A percentile compares a stretch with the other conserved stretches of the same genome.
Evolutionary conservation across 1,140 invertebrate species (phyloP).

Genomic region (Cydia pomonella): DNA sequence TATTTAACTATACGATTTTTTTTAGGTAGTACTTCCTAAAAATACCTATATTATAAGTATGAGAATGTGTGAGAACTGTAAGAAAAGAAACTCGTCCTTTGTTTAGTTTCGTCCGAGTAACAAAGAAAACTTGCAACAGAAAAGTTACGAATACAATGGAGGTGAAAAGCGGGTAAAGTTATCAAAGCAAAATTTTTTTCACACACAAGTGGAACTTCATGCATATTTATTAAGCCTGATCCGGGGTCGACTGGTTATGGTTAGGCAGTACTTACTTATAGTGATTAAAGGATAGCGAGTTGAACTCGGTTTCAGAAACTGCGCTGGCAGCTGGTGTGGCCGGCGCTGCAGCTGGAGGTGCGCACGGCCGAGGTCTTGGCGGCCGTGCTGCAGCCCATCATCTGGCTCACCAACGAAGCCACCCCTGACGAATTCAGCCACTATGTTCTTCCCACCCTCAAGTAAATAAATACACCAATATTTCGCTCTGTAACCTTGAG

Average conservation of each 20-base stretch:
- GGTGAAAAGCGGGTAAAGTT: neutral
- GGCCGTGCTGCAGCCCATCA: slow-evolving; percentile 92
- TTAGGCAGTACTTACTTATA: too few species aligned
- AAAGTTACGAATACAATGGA: slow-evolving; percentile 1
- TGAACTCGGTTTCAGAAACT: slow-evolving; percentile 88
- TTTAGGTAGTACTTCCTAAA: too few species aligned
- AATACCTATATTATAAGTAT: too few species aligned
- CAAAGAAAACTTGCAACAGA: neutral
- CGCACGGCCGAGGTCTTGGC: slow-evolving; percentile 92
- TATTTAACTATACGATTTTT: too few species aligned
- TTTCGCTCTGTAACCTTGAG: neutral
- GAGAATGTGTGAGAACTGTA: too few species aligned
- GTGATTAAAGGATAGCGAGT: neutral
- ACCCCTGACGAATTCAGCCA: slow-evolving; percentile 91
- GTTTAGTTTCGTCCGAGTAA: neutral
- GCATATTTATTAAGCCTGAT: neutral
- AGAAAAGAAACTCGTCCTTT: neutral
- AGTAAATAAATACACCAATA: slow-evolving; percentile 48
- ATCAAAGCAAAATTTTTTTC: neutral
- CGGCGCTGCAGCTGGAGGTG: slow-evolving; percentile 92
- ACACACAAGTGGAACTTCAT: neutral
- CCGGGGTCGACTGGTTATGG: neutral
- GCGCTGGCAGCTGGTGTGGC: slow-evolving; percentile 97
- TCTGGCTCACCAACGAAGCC: slow-evolving; percentile 93
- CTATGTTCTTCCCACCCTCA: slow-evolving; percentile 82